Conservation (phyloP, 2,113 vertebrate species). For the Pandion haliaetus region DNA sequence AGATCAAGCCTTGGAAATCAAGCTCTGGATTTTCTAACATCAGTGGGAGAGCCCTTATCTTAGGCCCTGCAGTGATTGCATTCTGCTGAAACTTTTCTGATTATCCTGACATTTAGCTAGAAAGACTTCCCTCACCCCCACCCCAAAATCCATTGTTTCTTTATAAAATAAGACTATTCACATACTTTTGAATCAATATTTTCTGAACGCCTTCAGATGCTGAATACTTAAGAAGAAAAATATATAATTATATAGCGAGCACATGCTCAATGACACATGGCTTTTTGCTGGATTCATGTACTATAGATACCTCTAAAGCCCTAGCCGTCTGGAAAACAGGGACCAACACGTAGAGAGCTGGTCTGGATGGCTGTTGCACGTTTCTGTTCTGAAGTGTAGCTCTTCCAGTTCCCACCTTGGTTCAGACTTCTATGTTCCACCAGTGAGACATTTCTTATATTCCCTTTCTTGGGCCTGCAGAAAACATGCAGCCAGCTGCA, state of each 20-base stretch:
- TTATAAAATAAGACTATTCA: conserved; percentile 67
- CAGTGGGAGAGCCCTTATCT: background rate
- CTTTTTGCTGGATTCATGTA: conserved; percentile 32
- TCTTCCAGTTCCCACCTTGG: background rate
- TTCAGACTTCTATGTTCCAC: background rate
- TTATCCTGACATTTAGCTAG: conserved; percentile 27
- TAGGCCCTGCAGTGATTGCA: background rate
- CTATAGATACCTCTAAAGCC: background rate
- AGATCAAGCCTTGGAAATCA: background rate
- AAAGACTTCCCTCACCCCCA: background rate
- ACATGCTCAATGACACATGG: conserved; percentile 48
- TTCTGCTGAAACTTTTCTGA: conserved; percentile 19
- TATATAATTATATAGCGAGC: conserved; percentile 12
- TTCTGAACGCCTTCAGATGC: conserved; percentile 71
- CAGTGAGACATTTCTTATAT: background rate
- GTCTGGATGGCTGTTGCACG: background rate
- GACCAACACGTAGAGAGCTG: background rate
- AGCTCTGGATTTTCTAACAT: background rate
- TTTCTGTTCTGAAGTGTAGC: background rate
- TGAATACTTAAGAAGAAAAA: conserved; percentile 69
- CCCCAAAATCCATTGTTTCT: conserved; percentile 3
- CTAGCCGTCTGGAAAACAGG: background rate
- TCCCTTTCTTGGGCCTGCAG: background rate
- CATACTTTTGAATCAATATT: conserved; percentile 66
- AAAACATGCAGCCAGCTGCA: conserved; percentile 19